phyloP scores from a whole-genome alignment of 2,888 invertebrate genomes.

The Dimorphilus gyrociliatus region DNA sequence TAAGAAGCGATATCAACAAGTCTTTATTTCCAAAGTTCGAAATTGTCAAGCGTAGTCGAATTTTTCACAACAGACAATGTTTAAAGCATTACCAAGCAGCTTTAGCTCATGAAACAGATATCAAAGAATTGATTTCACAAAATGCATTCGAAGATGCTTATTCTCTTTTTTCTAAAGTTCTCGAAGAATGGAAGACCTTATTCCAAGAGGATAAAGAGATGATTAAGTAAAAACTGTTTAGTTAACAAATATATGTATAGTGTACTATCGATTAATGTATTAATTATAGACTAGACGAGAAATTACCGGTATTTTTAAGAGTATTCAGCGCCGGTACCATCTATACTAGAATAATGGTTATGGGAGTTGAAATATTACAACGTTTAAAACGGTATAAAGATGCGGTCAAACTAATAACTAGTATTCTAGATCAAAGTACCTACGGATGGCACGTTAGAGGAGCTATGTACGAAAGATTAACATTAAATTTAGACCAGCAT shows the following conservation, averaged over 20 bases:
- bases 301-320: slow-evolving; percentile 44
- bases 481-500: slow-evolving; percentile 47
- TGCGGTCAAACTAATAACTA: slow-evolving; percentile 43
- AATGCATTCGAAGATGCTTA: too few species aligned
- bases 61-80: too few species aligned
- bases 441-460: slow-evolving; percentile 39
- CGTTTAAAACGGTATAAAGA: slow-evolving; percentile 37
- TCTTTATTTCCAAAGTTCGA: too few species aligned
- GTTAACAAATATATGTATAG: too few species aligned
- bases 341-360: slow-evolving; percentile 33
- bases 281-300: slow-evolving; percentile 16
- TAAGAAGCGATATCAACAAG: too few species aligned
- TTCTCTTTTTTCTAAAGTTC: too few species aligned
- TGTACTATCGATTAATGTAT: slow-evolving; percentile 2
- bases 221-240: too few species aligned
- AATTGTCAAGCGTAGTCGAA: too few species aligned
- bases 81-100: background rate
- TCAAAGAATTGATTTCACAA: too few species aligned
- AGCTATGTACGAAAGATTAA: slow-evolving; percentile 45
- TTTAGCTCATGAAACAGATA: too few species aligned
- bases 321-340: slow-evolving; percentile 45
- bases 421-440: slow-evolving; percentile 41
- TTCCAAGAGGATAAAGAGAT: too few species aligned
- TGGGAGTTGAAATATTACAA: slow-evolving; percentile 41
- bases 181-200: too few species aligned